A percentile compares a stretch with the other conserved stretches of the same genome.
Conservation (phyloP, 1,140 invertebrate species). For the Meloidogyne floridensis region DNA sequence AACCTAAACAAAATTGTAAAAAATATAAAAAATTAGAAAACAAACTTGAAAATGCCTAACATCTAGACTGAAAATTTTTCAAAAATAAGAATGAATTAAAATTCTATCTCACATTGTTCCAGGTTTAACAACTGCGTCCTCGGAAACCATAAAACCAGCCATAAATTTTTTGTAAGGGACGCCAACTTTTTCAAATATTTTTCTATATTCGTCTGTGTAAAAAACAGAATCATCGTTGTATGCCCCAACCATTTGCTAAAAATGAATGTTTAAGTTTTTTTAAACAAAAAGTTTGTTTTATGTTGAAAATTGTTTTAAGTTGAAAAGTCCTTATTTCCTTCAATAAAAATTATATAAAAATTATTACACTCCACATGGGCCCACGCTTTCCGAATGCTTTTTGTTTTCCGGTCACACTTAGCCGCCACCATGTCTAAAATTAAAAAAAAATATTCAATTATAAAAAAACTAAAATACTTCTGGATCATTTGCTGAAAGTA, state of each 20-base stretch:
- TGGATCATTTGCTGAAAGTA: constrained; percentile 54
- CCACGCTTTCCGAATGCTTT: constrained; percentile 57
- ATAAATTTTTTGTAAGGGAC: constrained; percentile 84
- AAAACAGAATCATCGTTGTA: constrained; percentile 55
- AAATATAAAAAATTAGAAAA: neutral
- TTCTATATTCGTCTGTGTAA: constrained; percentile 86
- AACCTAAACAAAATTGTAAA: constrained; percentile 69
- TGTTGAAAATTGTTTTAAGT: no score
- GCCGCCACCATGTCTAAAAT: constrained; percentile 53
- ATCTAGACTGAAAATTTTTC: constrained; percentile 71
- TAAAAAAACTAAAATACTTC: neutral
- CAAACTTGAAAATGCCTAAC: constrained; percentile 78
- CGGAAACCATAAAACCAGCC: constrained; percentile 81
- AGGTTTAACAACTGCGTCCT: constrained; percentile 81
- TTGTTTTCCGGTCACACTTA: constrained; percentile 51
- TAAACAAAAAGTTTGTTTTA: no score
- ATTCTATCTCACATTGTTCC: constrained; percentile 72
- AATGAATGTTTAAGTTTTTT: neutral
- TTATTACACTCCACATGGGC: constrained; percentile 55
- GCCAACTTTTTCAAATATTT: constrained; percentile 81
- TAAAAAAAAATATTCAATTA: neutral
- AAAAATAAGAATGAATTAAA: neutral
- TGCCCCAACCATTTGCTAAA: constrained; percentile 64
- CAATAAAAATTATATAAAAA: neutral
- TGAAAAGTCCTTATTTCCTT: no score